Conservation (phyloP, 2,888 invertebrate genomes). For the Sphaeridia pumilis region DNA sequence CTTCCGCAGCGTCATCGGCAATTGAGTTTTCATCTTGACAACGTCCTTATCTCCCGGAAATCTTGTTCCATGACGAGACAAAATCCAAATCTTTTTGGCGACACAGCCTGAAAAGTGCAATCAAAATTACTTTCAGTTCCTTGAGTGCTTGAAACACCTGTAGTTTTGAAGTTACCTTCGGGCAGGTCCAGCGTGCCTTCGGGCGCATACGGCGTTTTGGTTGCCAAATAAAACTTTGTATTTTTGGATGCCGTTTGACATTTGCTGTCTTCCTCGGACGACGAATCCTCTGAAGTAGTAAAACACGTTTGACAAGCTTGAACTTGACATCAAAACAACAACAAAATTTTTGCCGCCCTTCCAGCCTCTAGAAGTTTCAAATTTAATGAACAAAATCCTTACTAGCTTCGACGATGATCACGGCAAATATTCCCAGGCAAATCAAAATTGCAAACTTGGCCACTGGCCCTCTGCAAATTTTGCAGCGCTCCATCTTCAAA, state of each 20-base stretch:
- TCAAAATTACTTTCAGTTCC: neutral
- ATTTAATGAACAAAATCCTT: no score
- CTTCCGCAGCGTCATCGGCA: constrained; percentile 14
- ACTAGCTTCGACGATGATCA: no score
- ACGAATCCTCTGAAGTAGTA: no score
- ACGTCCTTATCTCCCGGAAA: constrained; percentile 23
- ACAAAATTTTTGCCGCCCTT: no score
- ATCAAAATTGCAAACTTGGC: no score
- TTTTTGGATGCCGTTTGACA: neutral
- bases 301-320: no score
- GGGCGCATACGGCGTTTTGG: constrained; percentile 10
- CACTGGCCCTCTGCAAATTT: no score
- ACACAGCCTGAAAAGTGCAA: constrained; percentile 17
- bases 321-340: no score
- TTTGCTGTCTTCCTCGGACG: no score
- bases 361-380: no score
- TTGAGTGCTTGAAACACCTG: neutral
- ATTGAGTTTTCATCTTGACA: constrained; percentile 10
- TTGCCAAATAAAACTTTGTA: constrained; percentile 5
- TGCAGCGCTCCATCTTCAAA: no score
- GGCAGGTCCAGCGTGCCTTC: neutral
- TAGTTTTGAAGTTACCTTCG: neutral
- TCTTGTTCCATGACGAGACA: constrained; percentile 27
- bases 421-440: no score
- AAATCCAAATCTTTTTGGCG: constrained; percentile 21